phyloP scores from a whole-genome alignment of 2,888 invertebrate species.

The Heteromurus nitidus region DNA sequence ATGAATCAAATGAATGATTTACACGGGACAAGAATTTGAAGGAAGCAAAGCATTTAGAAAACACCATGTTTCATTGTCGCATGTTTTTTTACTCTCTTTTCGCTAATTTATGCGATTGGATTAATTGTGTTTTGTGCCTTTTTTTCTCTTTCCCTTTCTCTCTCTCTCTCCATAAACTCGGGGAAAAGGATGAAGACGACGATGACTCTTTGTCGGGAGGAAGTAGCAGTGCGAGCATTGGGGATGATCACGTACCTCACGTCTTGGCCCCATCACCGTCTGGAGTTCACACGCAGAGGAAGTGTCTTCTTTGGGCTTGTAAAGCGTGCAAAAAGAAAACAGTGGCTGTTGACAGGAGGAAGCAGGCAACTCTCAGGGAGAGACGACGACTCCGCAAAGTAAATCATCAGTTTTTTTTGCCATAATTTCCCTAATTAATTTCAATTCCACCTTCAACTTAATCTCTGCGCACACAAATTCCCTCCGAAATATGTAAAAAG shows the following conservation, averaged over 20 bases:
- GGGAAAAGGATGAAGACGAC: conserved; percentile 73
- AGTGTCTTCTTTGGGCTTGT: conserved; percentile 97
- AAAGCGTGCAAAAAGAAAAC: conserved; percentile 98
- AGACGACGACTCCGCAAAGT: conserved; percentile 94
- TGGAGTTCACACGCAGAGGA: conserved; percentile 78
- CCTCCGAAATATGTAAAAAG: no score
- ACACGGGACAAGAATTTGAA: no score
- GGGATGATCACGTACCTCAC: conserved; percentile 76
- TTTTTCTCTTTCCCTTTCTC: no score
- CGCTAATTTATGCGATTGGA: no score
- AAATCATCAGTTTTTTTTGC: conserved; percentile 72
- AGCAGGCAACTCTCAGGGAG: conserved; percentile 97
- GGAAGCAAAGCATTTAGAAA: no score
- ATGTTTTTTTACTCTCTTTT: no score
- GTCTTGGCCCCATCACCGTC: conserved; percentile 71
- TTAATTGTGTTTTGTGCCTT: no score
- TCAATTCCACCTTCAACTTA: no score
- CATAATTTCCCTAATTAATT: conserved; percentile 14
- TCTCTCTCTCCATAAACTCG: no score
- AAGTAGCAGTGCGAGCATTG: conserved; percentile 72
- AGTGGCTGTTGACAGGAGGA: conserved; percentile 94
- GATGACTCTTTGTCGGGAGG: conserved; percentile 73
- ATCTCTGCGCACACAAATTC: background rate
- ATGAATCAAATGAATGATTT: no score
- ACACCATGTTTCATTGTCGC: no score